Percentiles rank a stretch among this genome's conserved stretches.
phyloP scores from a whole-genome alignment of 1,140 invertebrate genomes.

The Pseudomyrmex concolor region DNA sequence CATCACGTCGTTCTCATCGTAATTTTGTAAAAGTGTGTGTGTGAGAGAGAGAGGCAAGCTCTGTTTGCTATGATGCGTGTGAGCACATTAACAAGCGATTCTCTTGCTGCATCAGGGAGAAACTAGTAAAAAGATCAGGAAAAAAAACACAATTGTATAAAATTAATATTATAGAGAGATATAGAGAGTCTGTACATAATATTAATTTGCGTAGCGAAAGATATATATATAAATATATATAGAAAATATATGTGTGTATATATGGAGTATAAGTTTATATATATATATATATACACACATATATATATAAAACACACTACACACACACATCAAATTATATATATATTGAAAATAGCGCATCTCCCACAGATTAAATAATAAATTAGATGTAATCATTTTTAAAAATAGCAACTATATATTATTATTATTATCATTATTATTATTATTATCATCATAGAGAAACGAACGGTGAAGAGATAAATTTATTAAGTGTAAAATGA shows the following conservation, averaged over 20 bases:
- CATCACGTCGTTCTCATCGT: constrained; percentile 59
- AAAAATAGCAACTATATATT: constrained; percentile 67
- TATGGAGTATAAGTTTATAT: constrained; percentile 52
- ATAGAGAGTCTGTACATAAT: constrained; percentile 13
- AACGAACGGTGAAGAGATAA: constrained; percentile 1
- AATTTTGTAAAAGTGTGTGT: constrained; percentile 59
- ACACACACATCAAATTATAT: constrained; percentile 39
- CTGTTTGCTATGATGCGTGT: constrained; percentile 66
- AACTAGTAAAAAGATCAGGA: constrained; percentile 63
- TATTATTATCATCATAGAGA: too few relatives aligned
- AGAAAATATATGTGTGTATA: constrained; percentile 57
- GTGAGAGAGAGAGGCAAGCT: constrained; percentile 52
- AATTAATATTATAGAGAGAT: constrained; percentile 69
- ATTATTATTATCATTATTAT: background rate
- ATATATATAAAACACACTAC: constrained; percentile 39
- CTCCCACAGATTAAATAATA: constrained; percentile 63
- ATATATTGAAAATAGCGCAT: constrained; percentile 62
- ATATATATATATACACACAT: constrained; percentile 3
- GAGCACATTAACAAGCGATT: constrained; percentile 59
- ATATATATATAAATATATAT: constrained; percentile 28
- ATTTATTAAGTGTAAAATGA: constrained; percentile 49
- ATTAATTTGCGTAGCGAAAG: constrained; percentile 64
- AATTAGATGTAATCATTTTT: constrained; percentile 72
- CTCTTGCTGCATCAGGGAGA: constrained; percentile 61
- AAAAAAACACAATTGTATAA: constrained; percentile 72